Conservation (phyloP, 1,140 invertebrate species). For the Leptestheria dahalacensis region DNA sequence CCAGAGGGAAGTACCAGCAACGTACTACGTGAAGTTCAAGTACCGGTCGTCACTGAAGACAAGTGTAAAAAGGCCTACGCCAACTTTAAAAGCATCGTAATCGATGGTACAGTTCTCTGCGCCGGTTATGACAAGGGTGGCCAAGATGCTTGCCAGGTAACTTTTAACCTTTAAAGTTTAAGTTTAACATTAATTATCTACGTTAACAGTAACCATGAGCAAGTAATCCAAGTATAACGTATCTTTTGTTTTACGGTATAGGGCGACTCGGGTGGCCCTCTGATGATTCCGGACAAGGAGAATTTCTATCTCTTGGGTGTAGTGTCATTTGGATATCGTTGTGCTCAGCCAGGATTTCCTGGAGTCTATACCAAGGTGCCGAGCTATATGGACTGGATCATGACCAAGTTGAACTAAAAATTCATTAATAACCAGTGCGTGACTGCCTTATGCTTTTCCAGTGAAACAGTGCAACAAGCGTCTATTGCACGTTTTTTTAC, state of each 20-base stretch:
- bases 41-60: slow-evolving; percentile 7
- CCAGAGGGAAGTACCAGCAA: slow-evolving; percentile 8
- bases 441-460: too few species aligned
- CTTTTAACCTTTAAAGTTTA: too few species aligned
- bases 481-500: too few species aligned
- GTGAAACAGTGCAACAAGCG: too few species aligned
- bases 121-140: slow-evolving; percentile 9
- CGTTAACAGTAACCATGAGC: background rate
- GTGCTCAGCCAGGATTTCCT: slow-evolving; percentile 52
- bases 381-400: slow-evolving; percentile 30
- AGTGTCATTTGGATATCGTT: slow-evolving; percentile 55
- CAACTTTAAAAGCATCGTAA: slow-evolving; percentile 7
- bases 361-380: slow-evolving; percentile 63
- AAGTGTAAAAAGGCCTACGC: slow-evolving; percentile 10
- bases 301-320: slow-evolving; percentile 47
- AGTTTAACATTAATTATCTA: too few species aligned
- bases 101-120: slow-evolving; percentile 9
- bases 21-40: slow-evolving; percentile 12
- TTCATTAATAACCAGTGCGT: too few species aligned
- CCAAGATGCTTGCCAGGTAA: slow-evolving; percentile 15
- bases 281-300: slow-evolving; percentile 42
- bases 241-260: slow-evolving; percentile 21
- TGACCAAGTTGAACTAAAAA: slow-evolving; percentile 18
- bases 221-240: background rate
- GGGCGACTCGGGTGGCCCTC: slow-evolving; percentile 70